Percentiles rank a stretch among this genome's conserved stretches.
These are phyloP conservation scores for Struthidea cinerea DNA, from an alignment of 2,113 vertebrate species.

Conservation along the genomic window DNA sequence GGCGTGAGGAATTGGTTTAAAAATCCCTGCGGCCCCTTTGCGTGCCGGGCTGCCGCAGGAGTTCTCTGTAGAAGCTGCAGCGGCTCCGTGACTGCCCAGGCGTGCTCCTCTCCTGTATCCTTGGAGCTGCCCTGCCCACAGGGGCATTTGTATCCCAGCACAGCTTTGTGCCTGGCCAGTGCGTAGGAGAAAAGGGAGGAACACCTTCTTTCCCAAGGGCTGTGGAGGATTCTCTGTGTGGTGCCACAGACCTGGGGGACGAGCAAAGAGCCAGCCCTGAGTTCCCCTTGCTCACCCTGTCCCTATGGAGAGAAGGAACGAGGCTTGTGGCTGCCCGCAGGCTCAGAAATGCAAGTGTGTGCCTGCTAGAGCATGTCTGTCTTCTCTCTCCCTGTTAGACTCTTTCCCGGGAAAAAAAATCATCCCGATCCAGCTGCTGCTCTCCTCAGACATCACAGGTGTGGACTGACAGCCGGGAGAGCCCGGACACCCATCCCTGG, in stretches of 20 bases:
- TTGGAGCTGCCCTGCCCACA: accelerated
- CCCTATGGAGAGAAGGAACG: background rate
- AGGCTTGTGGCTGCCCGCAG: background rate
- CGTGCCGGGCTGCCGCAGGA: background rate
- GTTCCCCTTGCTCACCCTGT: background rate
- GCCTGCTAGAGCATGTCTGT: background rate
- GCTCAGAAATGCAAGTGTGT: background rate
- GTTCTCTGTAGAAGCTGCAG: background rate
- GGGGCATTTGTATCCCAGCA: background rate
- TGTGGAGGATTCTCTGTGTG: background rate
- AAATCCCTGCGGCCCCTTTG: background rate
- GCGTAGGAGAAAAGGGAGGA: background rate
- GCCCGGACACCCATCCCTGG: background rate
- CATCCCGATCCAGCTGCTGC: background rate
- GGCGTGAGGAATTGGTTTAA: background rate
- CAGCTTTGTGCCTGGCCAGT: background rate
- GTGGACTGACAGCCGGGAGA: background rate
- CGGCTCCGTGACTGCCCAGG: background rate
- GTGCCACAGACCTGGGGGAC: background rate
- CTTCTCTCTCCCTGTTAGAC: background rate
- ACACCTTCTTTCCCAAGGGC: background rate
- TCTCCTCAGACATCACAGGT: background rate
- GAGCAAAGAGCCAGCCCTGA: background rate
- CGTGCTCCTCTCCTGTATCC: background rate
- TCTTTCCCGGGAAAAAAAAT: background rate